phyloP scores from a whole-genome alignment of 2,797 vertebrate genomes.

The Erithacus rubecula region DNA sequence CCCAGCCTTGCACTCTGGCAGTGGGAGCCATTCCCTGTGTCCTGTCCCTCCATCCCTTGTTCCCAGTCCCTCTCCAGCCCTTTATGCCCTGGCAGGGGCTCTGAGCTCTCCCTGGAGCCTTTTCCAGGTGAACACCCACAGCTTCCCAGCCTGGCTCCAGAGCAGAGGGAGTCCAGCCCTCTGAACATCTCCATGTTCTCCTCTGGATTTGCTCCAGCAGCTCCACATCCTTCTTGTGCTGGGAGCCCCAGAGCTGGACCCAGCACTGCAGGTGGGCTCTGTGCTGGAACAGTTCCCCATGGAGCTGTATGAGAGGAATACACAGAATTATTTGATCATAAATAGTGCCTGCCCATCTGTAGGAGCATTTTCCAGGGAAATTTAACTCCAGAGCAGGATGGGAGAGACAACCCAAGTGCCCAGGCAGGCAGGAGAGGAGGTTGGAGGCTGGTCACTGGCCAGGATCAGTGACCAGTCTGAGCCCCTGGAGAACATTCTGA shows the following conservation, averaged over 20 bases:
- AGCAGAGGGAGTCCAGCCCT: neutral
- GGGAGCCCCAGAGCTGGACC: neutral
- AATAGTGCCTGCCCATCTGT: fast-evolving
- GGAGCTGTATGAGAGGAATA: neutral
- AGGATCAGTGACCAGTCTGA: neutral
- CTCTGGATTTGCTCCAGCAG: neutral
- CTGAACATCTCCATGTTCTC: neutral
- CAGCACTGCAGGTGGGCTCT: neutral
- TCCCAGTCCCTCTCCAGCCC: neutral
- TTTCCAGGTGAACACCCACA: neutral
- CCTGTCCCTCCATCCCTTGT: too few species aligned
- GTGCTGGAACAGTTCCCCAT: neutral
- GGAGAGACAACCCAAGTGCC: neutral
- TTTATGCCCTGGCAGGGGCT: neutral
- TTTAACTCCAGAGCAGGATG: neutral
- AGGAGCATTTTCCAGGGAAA: neutral
- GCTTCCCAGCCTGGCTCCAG: neutral
- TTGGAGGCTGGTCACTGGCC: neutral
- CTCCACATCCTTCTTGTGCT: fast-evolving
- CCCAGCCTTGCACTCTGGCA: too few species aligned
- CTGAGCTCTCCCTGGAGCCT: neutral
- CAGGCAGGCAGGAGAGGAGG: neutral
- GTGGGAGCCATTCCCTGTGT: too few species aligned
- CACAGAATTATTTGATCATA: neutral
- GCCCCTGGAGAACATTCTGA: neutral